Evolutionary conservation across 2,113 vertebrate species (phyloP).

Genomic region (Colossoma macropomum): DNA sequence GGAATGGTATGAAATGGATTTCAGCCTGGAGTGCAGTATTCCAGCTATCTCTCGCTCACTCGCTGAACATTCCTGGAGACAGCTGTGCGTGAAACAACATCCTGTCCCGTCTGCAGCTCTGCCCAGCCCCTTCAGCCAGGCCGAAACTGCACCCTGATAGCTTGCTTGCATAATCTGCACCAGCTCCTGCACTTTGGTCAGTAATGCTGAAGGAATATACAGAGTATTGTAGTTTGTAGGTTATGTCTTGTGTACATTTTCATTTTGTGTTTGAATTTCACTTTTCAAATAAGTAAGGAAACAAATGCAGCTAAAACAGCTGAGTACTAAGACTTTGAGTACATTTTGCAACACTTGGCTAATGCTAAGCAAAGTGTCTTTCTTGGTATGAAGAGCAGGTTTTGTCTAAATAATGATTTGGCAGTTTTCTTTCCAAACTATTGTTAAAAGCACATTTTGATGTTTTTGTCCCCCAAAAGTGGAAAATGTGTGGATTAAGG

Average conservation of each 20-base stretch:
- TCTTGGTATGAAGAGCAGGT: too few species aligned
- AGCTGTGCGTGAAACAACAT: slow-evolving; percentile 53
- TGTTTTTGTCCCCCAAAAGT: too few species aligned
- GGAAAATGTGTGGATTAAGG: too few species aligned
- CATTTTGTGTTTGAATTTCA: too few species aligned
- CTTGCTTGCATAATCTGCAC: not conserved
- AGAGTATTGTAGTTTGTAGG: not conserved
- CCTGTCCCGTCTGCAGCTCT: slow-evolving; percentile 18
- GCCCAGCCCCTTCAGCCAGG: not conserved
- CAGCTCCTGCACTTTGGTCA: not conserved
- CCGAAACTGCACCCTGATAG: not conserved
- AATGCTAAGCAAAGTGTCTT: too few species aligned
- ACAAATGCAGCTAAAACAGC: too few species aligned
- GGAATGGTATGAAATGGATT: not conserved
- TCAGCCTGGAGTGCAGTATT: slow-evolving; percentile 10
- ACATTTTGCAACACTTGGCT: too few species aligned
- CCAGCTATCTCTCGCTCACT: slow-evolving; percentile 34
- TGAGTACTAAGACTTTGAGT: too few species aligned
- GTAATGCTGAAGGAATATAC: not conserved
- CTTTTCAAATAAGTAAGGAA: too few species aligned
- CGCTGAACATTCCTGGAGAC: slow-evolving; percentile 44
- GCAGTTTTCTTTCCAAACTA: too few species aligned
- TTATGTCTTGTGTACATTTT: not conserved
- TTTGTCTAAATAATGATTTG: too few species aligned
- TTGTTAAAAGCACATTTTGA: too few species aligned